Evolutionary conservation across 2,888 invertebrate species (phyloP), one percentile per base, ranked within the genome.

Genomic region (Seladonia tumulorum): DNA sequence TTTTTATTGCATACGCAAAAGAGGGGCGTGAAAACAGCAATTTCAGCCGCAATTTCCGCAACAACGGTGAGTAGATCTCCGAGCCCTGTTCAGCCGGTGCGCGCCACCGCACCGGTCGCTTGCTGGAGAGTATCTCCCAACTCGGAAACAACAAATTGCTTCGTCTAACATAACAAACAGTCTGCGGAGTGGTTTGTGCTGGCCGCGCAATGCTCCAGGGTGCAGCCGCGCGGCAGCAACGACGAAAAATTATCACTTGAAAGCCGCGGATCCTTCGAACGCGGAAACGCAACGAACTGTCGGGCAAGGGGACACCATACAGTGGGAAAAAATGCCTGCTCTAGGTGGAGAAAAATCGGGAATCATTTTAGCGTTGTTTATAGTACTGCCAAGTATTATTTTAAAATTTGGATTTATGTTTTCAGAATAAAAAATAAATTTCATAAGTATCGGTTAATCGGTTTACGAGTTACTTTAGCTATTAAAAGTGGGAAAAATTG

Each of bases 101-200:
- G 49, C 47, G 74, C 47, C 47, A 47, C 45, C 4, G 42, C 71
- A 45, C 49, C 71, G 63, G 25, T 47, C 72, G 60, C 25, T 70
- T 2, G 5, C 7, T 5, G 73, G 79, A 70, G 63, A 74, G 73
- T 68, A 45, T 42, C 53, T 47, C 70, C 25, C 57, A 77, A 66
- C 85, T 73, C 77, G 87, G 80, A 83, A 86, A 86, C 90, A 90
- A 93, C 93, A 91, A 92, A 93, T 93, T 90, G 90, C 90, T 90
- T 90, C 90, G 90, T 91, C 93, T 91, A 89, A 92, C 87, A 79
- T 92, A 93, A 93, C 91, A 92, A 92, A 93, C 92, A 90, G 90
- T 88, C 87, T 89, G 90, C 86, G 89, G 87, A 84, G 87, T 77
- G 86, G 87, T 78, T 80, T 47, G 79, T 86, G 89, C 87, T 86